Base-by-base conservation (phyloP, 2,888 invertebrate genomes). In the Nipponacmea schrenckii region DNA sequence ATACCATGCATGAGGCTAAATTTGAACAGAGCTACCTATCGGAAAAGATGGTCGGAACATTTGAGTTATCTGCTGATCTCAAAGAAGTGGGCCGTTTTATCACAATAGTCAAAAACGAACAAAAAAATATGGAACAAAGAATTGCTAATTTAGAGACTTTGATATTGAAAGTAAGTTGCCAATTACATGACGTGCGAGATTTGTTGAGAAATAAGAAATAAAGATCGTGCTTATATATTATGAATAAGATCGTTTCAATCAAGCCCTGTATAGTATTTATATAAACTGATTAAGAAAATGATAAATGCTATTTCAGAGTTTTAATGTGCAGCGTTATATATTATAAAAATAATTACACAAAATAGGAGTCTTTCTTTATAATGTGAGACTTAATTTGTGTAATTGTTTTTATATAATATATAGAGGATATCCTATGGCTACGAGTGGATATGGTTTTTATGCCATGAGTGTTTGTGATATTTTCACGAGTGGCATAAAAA, bases 51-150 rank as follows among this genome's bases (percentile, higher is more conserved):
- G 77, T 81, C 14, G 81, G 82, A 46, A 77, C 81, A 26, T 81
- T 83, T 2, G 83, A 83, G 74, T 77, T 83, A 20, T 71, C 78
- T 45, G 81, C 80, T 62, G 80, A 81, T 26, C 79, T 83, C 7
- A 80, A 78, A 62, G 78, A 80, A 68, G 77, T 82, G 46, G 79
- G 78, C 72, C 78, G 75, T 62, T 70, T 79, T 12, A 78, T 80
- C 26, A 75, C 75, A 64, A 46, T 69, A 14, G 71, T 83, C 3
- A 79, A 78, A 72, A 77, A 78, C 15, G 81, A 83, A 10, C 82
- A 83, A 56, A 77, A 76, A 17, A 68, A 50, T 10, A 67, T 83
- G 2, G 72, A 78, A n/a, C 75, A 79, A 31, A 72, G 81, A 44
- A 76, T 83, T 14, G 74, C 77, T 46, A 75, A 73, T 39, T 74